phyloP scores from a whole-genome alignment of 2,113 vertebrate species.

The Ammodytes dubius region DNA sequence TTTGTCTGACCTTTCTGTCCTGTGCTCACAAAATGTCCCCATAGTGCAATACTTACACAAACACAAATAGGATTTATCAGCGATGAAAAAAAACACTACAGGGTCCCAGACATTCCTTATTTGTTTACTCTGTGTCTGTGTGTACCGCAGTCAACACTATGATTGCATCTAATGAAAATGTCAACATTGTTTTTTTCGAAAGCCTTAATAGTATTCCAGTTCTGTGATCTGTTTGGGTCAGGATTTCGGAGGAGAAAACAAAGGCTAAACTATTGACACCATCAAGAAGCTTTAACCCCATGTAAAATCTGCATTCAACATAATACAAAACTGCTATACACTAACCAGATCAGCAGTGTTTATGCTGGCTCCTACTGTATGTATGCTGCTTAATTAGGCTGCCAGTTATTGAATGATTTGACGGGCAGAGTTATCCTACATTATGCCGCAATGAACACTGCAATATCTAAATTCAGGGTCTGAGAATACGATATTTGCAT shows the following conservation, averaged over 20 bases:
- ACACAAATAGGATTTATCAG: not conserved
- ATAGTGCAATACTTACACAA: slow-evolving; percentile 2
- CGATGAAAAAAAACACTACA: not conserved
- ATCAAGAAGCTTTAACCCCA: not conserved
- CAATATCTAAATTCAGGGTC: too few species aligned
- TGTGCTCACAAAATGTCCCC: not conserved
- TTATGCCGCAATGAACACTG: not conserved
- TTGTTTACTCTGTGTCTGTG: not conserved
- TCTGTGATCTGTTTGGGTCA: not conserved
- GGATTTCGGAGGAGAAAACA: not conserved
- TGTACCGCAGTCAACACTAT: slow-evolving; percentile 5
- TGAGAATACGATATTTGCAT: not conserved
- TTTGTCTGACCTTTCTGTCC: slow-evolving; percentile 1
- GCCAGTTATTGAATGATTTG: not conserved
- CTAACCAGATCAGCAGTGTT: not conserved
- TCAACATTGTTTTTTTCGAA: not conserved
- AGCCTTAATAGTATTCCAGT: not conserved
- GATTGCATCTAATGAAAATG: slow-evolving; percentile 16
- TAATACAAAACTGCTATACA: not conserved
- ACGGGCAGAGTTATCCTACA: not conserved
- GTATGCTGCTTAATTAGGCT: not conserved
- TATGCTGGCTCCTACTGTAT: not conserved
- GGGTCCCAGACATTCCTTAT: not conserved
- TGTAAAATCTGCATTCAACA: not conserved
- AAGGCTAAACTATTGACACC: not conserved